A percentile compares a stretch with the other conserved stretches of the same genome.
Evolutionary conservation across 2,888 invertebrate species (phyloP).

Genomic region (Ornithoptera priamus): DNA sequence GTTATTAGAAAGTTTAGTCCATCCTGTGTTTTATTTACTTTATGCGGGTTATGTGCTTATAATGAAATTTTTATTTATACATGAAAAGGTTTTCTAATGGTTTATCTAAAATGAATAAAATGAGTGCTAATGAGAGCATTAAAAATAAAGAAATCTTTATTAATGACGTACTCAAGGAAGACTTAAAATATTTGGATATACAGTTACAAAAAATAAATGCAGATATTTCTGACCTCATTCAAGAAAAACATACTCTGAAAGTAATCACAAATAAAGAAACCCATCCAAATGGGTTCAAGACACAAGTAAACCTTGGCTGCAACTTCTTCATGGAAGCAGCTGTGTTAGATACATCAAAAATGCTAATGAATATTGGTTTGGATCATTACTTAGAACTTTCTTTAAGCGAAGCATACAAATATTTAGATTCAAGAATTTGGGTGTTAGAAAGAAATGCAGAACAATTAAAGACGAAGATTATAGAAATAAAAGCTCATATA

Average conservation of each 20-base stretch:
- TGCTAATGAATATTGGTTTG: constrained; percentile 87
- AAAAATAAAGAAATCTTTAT: constrained; percentile 84
- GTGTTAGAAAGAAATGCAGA: constrained; percentile 82
- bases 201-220: constrained; percentile 82
- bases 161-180: constrained; percentile 88
- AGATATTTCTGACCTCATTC: constrained; percentile 86
- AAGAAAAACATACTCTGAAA: constrained; percentile 85
- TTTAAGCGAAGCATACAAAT: constrained; percentile 84
- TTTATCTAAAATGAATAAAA: constrained; percentile 46
- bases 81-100: neutral
- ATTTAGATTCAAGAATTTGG: constrained; percentile 84
- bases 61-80: neutral
- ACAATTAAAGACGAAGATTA: constrained; percentile 83
- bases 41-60: neutral
- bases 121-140: constrained; percentile 48
- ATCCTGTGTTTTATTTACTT: no score
- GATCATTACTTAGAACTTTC: constrained; percentile 88
- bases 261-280: constrained; percentile 79
- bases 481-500: constrained; percentile 87
- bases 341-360: constrained; percentile 82
- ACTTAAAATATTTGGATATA: constrained; percentile 81
- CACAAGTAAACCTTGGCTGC: constrained; percentile 88
- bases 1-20: no score
- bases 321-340: constrained; percentile 90
- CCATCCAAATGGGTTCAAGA: constrained; percentile 70